Conservation (phyloP, 2,113 vertebrate genomes). For the Myxocyprinus asiaticus region DNA sequence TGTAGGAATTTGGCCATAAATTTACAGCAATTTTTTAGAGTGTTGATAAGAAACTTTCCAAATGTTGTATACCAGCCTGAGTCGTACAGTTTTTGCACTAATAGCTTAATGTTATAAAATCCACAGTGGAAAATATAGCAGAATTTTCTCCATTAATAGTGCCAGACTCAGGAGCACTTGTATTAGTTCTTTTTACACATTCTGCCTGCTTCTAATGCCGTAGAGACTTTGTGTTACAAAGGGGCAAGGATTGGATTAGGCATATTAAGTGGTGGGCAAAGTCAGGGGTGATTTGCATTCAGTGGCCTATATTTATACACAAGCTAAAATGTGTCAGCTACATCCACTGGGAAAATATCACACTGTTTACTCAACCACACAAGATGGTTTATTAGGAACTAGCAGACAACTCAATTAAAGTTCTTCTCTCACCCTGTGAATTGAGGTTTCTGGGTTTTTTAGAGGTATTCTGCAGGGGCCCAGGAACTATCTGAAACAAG, state of each 20-base stretch:
- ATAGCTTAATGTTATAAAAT: too few relatives aligned
- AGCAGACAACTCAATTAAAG: constrained; percentile 54
- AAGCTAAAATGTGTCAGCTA: constrained; percentile 51
- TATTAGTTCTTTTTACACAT: background rate
- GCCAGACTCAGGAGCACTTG: too few relatives aligned
- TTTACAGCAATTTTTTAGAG: too few relatives aligned
- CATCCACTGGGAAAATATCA: constrained; percentile 56
- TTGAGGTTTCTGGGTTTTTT: constrained; percentile 17
- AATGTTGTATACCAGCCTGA: too few relatives aligned
- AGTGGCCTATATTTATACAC: constrained; percentile 62
- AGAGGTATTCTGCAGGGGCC: background rate
- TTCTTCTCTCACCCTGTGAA: constrained; percentile 39
- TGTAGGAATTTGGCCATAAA: too few relatives aligned
- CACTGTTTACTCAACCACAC: constrained; percentile 67
- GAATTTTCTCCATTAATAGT: too few relatives aligned
- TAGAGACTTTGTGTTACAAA: background rate
- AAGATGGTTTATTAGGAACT: constrained; percentile 57
- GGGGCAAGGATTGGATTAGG: constrained; percentile 20
- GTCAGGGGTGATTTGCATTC: constrained; percentile 41
- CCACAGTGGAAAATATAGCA: too few relatives aligned
- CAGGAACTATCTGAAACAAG: background rate
- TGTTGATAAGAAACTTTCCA: too few relatives aligned
- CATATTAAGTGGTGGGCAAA: constrained; percentile 23
- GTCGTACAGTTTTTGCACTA: too few relatives aligned
- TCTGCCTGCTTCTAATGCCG: background rate